Conservation (phyloP, 1,140 invertebrate species). For the Drosophila cardini region DNA sequence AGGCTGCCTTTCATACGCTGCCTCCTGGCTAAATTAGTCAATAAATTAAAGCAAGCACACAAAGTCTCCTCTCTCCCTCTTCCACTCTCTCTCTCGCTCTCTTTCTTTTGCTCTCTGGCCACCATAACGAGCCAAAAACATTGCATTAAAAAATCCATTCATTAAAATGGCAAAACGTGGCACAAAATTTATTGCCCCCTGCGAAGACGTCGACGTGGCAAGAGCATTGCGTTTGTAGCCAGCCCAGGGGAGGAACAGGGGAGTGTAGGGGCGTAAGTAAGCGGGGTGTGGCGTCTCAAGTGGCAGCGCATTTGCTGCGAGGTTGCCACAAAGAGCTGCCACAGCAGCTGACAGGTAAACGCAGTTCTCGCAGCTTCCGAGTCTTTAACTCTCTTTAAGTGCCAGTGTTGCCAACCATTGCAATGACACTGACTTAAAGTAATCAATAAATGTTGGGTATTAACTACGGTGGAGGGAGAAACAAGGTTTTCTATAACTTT, state of each 20-base stretch:
- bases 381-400: constrained; percentile 33
- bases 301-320: constrained; percentile 37
- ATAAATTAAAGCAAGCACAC: constrained; percentile 66
- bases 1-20: constrained; percentile 23
- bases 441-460: background rate
- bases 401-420: constrained; percentile 6
- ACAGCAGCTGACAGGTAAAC: constrained; percentile 34
- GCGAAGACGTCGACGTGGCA: constrained; percentile 20
- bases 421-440: background rate
- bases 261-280: background rate
- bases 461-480: too few species aligned
- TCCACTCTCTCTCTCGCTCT: background rate
- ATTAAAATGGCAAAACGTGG: constrained; percentile 82
- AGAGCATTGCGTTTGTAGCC: background rate
- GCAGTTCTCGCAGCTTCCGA: background rate
- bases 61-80: background rate
- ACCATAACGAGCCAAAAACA: constrained; percentile 74
- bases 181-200: constrained; percentile 70
- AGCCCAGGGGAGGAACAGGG: background rate
- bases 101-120: constrained; percentile 1
- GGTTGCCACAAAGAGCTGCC: constrained; percentile 24
- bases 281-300: constrained; percentile 48
- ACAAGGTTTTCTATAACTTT: background rate
- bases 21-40: constrained; percentile 67
- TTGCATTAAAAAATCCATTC: constrained; percentile 82